Evolutionary conservation across 2,888 invertebrate genomes (phyloP).

Genomic region (Lasioglossum pauxillum): DNA sequence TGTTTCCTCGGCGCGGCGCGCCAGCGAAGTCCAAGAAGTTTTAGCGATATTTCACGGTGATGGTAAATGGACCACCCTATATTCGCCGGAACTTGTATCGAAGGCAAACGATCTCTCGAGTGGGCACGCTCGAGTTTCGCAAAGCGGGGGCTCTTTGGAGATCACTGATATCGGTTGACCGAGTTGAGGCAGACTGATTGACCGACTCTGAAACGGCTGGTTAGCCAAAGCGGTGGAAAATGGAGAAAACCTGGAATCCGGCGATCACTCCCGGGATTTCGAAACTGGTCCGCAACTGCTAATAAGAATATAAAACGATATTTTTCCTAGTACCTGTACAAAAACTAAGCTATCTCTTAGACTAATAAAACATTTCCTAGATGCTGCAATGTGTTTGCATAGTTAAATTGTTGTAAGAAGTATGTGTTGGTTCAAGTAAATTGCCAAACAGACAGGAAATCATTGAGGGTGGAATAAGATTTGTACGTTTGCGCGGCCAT

Average conservation of each 20-base stretch:
- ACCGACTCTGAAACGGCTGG: constrained; percentile 45
- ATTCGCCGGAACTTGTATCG: constrained; percentile 41
- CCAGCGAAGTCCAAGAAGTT: not conserved
- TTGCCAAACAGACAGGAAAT: not conserved
- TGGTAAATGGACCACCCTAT: constrained; percentile 29
- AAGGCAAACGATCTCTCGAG: constrained; percentile 56
- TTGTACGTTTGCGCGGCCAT: constrained; percentile 3
- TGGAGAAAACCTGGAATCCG: constrained; percentile 41
- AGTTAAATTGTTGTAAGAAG: not conserved
- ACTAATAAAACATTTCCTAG: not conserved
- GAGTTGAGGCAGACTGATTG: constrained; percentile 49
- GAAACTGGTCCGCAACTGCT: not conserved
- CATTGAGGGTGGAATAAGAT: not conserved
- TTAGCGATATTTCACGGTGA: not conserved
- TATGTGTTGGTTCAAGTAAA: not conserved
- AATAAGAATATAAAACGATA: not conserved
- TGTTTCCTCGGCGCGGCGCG: not conserved
- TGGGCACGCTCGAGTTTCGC: constrained; percentile 56
- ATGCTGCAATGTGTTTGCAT: not conserved
- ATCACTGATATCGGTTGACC: constrained; percentile 59
- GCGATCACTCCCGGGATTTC: constrained; percentile 19
- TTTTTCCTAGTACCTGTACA: not conserved
- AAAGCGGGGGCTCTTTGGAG: constrained; percentile 53
- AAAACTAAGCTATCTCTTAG: not conserved
- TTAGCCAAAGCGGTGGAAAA: constrained; percentile 52